Evolutionary conservation across 2,888 invertebrate genomes (phyloP).

Genomic region (Synergus gifuensis): DNA sequence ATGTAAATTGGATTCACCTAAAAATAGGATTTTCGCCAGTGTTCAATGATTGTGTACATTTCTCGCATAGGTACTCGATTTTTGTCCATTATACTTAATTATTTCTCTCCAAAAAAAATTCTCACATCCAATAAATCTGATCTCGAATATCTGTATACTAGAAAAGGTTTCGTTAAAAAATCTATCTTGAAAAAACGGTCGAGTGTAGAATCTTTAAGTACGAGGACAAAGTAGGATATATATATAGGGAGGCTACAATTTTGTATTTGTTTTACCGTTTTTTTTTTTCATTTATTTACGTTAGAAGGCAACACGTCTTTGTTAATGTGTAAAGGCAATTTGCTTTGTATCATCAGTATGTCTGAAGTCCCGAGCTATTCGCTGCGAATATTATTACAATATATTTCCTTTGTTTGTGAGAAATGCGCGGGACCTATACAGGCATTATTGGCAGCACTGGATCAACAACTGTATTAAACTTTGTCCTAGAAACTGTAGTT

Average conservation of each 20-base stretch:
- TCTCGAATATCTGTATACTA: constrained; percentile 46
- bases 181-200: constrained; percentile 57
- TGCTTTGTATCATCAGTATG: constrained; percentile 77
- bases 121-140: constrained; percentile 63
- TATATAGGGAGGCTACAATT: constrained; percentile 61
- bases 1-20: constrained; percentile 75
- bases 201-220: constrained; percentile 69
- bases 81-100: constrained; percentile 73
- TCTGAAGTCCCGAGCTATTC: constrained; percentile 70
- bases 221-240: constrained; percentile 67
- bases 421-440: constrained; percentile 62
- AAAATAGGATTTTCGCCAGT: constrained; percentile 74
- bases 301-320: constrained; percentile 77
- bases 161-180: constrained; percentile 60
- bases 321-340: constrained; percentile 76
- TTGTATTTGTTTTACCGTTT: constrained; percentile 61
- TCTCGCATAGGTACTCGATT: constrained; percentile 73
- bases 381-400: constrained; percentile 44
- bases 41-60: constrained; percentile 72
- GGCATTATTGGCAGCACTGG: constrained; percentile 77
- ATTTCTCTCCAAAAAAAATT: constrained; percentile 56
- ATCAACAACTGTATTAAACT: constrained; percentile 58
- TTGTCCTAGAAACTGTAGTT: constrained; percentile 56
- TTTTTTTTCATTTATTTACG: constrained; percentile 65
- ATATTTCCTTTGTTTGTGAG: constrained; percentile 34